These are phyloP conservation scores for Magallana ariakensis DNA, from an alignment of 1,140 invertebrate species.

Conservation along the genomic window DNA sequence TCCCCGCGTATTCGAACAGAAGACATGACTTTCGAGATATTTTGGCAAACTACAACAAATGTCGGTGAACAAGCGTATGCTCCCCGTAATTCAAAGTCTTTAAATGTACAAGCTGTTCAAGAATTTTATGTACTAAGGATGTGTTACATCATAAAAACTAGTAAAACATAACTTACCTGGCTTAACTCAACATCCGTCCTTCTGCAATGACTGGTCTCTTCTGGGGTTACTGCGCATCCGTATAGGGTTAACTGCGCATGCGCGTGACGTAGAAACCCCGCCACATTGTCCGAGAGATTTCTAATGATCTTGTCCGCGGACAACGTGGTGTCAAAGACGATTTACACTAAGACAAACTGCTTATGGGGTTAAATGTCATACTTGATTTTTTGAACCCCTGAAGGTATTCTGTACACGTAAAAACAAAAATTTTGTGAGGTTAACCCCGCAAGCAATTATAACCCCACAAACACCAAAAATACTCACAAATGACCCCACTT, in stretches of 20 bases:
- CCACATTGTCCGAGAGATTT: slow-evolving; percentile 2
- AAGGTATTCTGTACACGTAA: slow-evolving; percentile 10
- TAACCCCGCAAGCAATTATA: background rate
- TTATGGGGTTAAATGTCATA: slow-evolving; percentile 5
- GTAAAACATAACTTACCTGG: background rate
- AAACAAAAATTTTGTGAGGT: background rate
- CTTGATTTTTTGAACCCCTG: background rate
- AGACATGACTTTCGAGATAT: background rate
- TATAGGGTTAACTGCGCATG: too few relatives aligned
- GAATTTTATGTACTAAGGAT: background rate
- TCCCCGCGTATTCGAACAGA: background rate
- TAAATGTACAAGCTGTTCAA: background rate
- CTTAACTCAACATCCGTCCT: background rate
- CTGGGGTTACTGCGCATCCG: background rate
- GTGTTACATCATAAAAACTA: background rate
- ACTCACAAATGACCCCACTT: slow-evolving; percentile 14
- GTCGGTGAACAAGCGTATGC: background rate
- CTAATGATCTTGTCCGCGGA: slow-evolving; percentile 3
- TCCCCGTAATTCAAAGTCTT: slow-evolving; percentile 2
- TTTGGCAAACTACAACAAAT: too few relatives aligned
- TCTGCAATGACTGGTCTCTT: background rate
- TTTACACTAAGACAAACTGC: background rate
- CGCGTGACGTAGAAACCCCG: background rate
- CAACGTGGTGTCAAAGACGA: slow-evolving; percentile 9
- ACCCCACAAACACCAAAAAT: background rate